Percentiles rank a stretch among this genome's conserved stretches.
Evolutionary conservation across 2,797 vertebrate genomes (phyloP).

Genomic region (Lithobates pipiens): DNA sequence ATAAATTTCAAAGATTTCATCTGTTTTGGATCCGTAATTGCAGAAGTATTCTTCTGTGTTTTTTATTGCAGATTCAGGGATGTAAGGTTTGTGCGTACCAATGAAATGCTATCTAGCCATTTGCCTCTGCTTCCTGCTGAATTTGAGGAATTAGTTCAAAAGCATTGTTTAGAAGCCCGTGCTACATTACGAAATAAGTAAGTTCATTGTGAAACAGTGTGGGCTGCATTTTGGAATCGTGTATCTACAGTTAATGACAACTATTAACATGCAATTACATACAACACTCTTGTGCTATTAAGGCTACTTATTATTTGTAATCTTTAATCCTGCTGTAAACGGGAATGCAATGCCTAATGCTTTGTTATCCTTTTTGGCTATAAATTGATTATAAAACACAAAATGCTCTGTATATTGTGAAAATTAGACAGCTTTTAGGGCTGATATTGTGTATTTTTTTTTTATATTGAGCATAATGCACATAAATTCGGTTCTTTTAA

Average conservation of each 20-base stretch:
- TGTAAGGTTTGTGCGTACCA: conserved; percentile 83
- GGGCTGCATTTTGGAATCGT: background rate
- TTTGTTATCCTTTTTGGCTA: background rate
- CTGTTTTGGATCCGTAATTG: background rate
- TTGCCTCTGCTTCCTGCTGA: conserved; percentile 82
- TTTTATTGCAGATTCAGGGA: conserved; percentile 77
- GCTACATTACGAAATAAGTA: conserved; percentile 79
- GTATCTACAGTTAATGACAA: conserved; percentile 24
- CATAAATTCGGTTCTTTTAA: too few species aligned
- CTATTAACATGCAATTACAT: conserved; percentile 39
- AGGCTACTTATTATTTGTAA: background rate
- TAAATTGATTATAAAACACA: conserved; percentile 4
- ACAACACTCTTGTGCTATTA: conserved; percentile 12
- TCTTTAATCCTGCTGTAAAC: conserved; percentile 13
- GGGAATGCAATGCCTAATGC: background rate
- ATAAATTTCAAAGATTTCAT: too few species aligned
- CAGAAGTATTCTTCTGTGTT: background rate
- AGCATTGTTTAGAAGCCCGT: conserved; percentile 80
- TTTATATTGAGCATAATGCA: too few species aligned
- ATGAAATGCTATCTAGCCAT: conserved; percentile 74
- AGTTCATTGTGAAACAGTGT: conserved; percentile 64
- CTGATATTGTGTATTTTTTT: too few species aligned
- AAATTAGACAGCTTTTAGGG: background rate
- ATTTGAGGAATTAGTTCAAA: conserved; percentile 77
- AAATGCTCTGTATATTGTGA: background rate